Conservation (phyloP, 2,113 vertebrate species). For the Cyanocitta stelleri region DNA sequence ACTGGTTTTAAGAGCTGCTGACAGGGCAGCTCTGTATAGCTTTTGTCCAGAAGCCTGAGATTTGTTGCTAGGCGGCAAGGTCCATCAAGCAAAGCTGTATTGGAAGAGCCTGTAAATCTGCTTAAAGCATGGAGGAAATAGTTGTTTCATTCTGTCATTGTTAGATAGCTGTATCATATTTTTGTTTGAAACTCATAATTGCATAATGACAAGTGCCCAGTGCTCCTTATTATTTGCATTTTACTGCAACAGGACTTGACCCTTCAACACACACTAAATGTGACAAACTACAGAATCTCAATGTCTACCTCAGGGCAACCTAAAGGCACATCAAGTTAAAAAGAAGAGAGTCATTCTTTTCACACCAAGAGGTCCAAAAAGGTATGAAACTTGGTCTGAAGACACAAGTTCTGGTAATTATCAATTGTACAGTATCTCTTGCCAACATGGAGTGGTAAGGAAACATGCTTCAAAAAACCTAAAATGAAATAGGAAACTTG, state of each 20-base stretch:
- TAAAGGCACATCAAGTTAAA: background rate
- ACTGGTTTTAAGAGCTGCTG: background rate
- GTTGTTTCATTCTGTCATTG: background rate
- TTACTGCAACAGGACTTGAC: background rate
- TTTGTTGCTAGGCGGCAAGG: slow-evolving; percentile 28
- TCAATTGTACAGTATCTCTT: background rate
- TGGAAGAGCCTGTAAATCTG: background rate
- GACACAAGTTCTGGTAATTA: background rate
- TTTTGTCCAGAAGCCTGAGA: background rate
- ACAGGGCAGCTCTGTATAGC: background rate
- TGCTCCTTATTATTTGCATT: background rate
- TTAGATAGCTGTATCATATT: background rate
- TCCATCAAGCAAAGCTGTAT: slow-evolving; percentile 7
- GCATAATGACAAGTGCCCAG: background rate
- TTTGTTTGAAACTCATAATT: background rate
- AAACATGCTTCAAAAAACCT: background rate
- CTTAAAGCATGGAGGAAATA: background rate
- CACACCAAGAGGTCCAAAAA: background rate
- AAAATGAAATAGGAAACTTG: background rate
- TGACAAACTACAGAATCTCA: background rate
- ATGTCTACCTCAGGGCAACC: background rate
- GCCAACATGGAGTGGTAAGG: background rate
- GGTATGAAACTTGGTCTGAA: background rate
- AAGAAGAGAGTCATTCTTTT: background rate
- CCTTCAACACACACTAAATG: background rate